Evolutionary conservation across 2,888 invertebrate species (phyloP).

Genomic region (Drosophila ustulata): DNA sequence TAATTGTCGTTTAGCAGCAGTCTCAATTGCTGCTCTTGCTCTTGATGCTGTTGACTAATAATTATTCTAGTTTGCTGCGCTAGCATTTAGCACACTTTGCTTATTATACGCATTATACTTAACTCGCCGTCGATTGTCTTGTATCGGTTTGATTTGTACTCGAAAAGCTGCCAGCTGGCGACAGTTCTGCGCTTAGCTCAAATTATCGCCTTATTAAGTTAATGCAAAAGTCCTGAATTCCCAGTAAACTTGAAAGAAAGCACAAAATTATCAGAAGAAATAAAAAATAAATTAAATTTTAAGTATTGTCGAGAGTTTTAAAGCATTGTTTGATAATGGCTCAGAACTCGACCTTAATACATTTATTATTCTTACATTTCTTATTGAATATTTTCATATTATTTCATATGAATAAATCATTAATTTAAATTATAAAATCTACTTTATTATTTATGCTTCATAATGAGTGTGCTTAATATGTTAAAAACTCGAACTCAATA

Average conservation of each 20-base stretch:
- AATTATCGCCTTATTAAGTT: slow-evolving; percentile 1
- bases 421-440: too few species aligned
- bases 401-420: too few species aligned
- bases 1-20: slow-evolving; percentile 67
- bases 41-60: slow-evolving; percentile 40
- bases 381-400: too few species aligned
- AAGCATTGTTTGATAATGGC: too few species aligned
- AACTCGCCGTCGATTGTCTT: slow-evolving; percentile 42
- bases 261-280: background rate
- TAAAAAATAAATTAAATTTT: background rate
- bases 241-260: background rate
- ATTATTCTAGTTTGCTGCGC: slow-evolving; percentile 53
- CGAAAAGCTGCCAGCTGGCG: slow-evolving; percentile 3
- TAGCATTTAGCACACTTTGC: slow-evolving; percentile 44
- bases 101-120: slow-evolving; percentile 59
- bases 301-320: too few species aligned
- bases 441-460: background rate
- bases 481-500: background rate
- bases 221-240: slow-evolving; percentile 4
- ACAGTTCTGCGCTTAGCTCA: slow-evolving; percentile 4
- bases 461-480: background rate
- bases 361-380: too few species aligned
- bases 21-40: slow-evolving; percentile 24
- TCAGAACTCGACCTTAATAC: too few species aligned
- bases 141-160: slow-evolving; percentile 22